These are phyloP conservation scores for Cheilosia vernalis DNA, from an alignment of 2,888 invertebrate genomes.

Conservation along the genomic window DNA sequence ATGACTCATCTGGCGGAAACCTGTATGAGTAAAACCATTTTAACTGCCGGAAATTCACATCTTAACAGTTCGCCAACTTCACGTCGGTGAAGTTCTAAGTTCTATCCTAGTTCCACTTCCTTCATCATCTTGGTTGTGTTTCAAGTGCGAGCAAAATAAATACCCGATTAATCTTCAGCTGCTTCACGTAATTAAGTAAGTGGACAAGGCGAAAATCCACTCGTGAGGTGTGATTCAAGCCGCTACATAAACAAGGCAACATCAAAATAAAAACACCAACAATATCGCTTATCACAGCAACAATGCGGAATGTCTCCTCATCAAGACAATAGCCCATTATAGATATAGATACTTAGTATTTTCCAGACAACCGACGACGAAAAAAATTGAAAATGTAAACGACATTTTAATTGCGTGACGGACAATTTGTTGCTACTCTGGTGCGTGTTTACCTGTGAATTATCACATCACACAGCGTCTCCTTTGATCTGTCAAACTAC, in stretches of 20 bases:
- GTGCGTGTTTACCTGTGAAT: slow-evolving; percentile 37
- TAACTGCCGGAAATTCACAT: too few relatives aligned
- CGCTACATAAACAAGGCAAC: slow-evolving; percentile 28
- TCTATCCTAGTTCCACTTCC: too few relatives aligned
- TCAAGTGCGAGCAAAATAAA: slow-evolving; percentile 1
- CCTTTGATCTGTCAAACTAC: slow-evolving; percentile 5
- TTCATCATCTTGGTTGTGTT: too few relatives aligned
- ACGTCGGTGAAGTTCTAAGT: too few relatives aligned
- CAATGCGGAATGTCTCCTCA: slow-evolving; percentile 9
- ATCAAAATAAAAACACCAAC: neutral
- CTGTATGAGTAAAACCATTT: too few relatives aligned
- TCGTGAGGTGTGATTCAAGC: slow-evolving; percentile 35
- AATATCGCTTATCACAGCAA: slow-evolving; percentile 38
- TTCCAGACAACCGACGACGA: slow-evolving; percentile 8
- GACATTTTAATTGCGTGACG: slow-evolving; percentile 43
- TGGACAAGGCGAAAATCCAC: slow-evolving; percentile 1
- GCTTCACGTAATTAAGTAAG: slow-evolving; percentile 38
- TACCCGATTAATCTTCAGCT: slow-evolving; percentile 30
- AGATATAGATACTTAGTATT: slow-evolving; percentile 12
- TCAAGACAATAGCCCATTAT: slow-evolving; percentile 20
- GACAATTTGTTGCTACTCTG: slow-evolving; percentile 22
- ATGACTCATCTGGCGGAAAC: too few relatives aligned
- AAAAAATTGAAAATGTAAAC: slow-evolving; percentile 12
- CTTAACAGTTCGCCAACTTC: too few relatives aligned
- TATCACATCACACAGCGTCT: slow-evolving; percentile 16